These are phyloP conservation scores for Geococcyx californianus DNA, from an alignment of 2,113 vertebrate genomes.

Conservation along the genomic window DNA sequence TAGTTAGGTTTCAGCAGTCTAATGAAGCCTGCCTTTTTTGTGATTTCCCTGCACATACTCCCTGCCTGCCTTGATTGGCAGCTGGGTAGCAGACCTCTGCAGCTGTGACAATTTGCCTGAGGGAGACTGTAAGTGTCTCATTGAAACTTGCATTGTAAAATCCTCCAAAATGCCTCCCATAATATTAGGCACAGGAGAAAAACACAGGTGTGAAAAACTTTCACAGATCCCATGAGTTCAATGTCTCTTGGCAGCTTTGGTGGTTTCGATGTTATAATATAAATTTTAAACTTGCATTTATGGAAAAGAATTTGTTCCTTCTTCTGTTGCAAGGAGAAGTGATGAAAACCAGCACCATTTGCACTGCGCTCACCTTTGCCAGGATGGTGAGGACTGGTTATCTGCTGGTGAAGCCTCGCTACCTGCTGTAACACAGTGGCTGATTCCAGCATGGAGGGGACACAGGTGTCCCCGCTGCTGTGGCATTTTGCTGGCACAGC, in stretches of 20 bases:
- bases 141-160: slow-evolving; percentile 69
- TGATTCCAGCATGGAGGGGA: not conserved
- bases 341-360: rapidly evolving
- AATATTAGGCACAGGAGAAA: slow-evolving; percentile 70
- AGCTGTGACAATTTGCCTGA: slow-evolving; percentile 71
- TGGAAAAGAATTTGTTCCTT: not conserved
- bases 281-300: slow-evolving; percentile 44
- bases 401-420: not conserved
- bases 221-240: slow-evolving; percentile 62
- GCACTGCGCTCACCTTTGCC: rapidly evolving
- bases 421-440: not conserved
- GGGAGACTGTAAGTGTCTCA: slow-evolving; percentile 70
- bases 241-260: slow-evolving; percentile 67
- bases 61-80: slow-evolving; percentile 69
- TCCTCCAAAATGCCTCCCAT: slow-evolving; percentile 68
- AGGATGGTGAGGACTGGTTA: not conserved
- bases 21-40: slow-evolving; percentile 61
- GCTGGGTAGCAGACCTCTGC: slow-evolving; percentile 71
- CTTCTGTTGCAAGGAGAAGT: not conserved
- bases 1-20: slow-evolving; percentile 51
- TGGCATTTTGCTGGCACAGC: not conserved
- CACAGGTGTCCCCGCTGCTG: not conserved
- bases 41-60: slow-evolving; percentile 60
- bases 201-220: slow-evolving; percentile 72
- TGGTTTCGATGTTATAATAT: slow-evolving; percentile 15